These are phyloP conservation scores for Paralvinella palmiformis DNA, from an alignment of 1,140 invertebrate genomes.

Conservation along the genomic window DNA sequence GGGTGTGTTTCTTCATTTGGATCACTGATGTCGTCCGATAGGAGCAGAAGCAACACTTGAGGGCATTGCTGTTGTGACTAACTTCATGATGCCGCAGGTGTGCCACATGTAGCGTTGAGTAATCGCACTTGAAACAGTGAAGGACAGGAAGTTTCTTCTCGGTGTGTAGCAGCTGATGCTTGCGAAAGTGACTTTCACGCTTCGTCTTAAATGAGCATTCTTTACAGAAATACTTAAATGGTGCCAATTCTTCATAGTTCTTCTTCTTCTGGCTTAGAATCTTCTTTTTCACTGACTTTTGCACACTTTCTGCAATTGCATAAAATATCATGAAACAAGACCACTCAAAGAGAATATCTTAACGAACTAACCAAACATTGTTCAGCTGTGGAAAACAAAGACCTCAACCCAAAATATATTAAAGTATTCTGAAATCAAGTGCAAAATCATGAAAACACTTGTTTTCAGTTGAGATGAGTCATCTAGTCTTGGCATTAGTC, in stretches of 20 bases:
- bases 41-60: slow-evolving; percentile 9
- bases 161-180: slow-evolving; percentile 41
- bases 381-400: no score
- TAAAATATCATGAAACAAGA: no score
- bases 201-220: slow-evolving; percentile 49
- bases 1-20: background rate
- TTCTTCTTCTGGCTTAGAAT: no score
- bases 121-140: slow-evolving; percentile 41
- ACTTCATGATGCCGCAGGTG: slow-evolving; percentile 42
- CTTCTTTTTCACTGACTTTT: no score
- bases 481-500: no score
- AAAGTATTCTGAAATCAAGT: no score
- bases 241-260: slow-evolving; percentile 31
- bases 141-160: slow-evolving; percentile 33
- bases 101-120: slow-evolving; percentile 39
- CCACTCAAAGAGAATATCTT: no score
- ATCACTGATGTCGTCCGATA: slow-evolving; percentile 3
- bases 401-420: no score
- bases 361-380: no score
- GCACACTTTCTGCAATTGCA: no score
- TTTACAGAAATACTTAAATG: slow-evolving; percentile 46
- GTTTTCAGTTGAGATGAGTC: no score
- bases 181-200: slow-evolving; percentile 43
- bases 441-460: no score
- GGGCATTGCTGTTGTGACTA: slow-evolving; percentile 33